phyloP scores from a whole-genome alignment of 1,140 invertebrate species.

The Dufourea novaeangliae region DNA sequence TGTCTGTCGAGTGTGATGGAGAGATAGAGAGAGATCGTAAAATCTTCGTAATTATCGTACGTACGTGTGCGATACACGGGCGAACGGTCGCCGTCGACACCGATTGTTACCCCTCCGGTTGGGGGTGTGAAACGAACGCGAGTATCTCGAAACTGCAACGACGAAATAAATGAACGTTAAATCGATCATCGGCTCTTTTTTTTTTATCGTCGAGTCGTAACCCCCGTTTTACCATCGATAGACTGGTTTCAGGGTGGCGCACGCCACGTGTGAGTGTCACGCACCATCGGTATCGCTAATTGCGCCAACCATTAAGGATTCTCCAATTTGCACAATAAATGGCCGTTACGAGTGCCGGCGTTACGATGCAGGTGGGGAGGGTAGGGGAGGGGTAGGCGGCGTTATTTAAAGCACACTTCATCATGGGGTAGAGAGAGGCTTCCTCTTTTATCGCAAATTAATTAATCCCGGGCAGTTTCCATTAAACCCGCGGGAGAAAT shows the following conservation, averaged over 20 bases:
- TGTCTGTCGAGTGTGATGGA: too few relatives aligned
- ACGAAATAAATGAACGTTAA: slow-evolving; percentile 29
- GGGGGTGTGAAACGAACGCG: slow-evolving; percentile 3
- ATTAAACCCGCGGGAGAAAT: slow-evolving; percentile 24
- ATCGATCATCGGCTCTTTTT: slow-evolving; percentile 55
- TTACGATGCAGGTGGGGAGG: too few relatives aligned
- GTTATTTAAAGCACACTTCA: slow-evolving; percentile 63
- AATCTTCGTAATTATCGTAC: slow-evolving; percentile 27
- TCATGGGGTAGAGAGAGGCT: slow-evolving; percentile 1
- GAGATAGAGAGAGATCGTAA: not conserved
- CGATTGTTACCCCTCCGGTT: slow-evolving; percentile 18
- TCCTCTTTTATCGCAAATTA: slow-evolving; percentile 55
- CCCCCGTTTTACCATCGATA: slow-evolving; percentile 1
- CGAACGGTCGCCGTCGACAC: slow-evolving; percentile 28
- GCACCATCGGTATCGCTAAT: slow-evolving; percentile 64
- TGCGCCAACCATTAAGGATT: slow-evolving; percentile 66
- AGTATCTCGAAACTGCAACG: not conserved
- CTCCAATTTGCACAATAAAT: slow-evolving; percentile 67
- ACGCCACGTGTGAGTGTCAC: slow-evolving; percentile 52
- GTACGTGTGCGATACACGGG: slow-evolving; percentile 24
- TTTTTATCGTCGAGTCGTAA: not conserved
- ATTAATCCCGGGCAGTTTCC: slow-evolving; percentile 46
- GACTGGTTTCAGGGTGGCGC: not conserved
- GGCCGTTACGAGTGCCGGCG: slow-evolving; percentile 57
- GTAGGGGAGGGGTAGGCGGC: too few relatives aligned